phyloP scores from a whole-genome alignment of 2,797 vertebrate species.

The Coluber constrictor region DNA sequence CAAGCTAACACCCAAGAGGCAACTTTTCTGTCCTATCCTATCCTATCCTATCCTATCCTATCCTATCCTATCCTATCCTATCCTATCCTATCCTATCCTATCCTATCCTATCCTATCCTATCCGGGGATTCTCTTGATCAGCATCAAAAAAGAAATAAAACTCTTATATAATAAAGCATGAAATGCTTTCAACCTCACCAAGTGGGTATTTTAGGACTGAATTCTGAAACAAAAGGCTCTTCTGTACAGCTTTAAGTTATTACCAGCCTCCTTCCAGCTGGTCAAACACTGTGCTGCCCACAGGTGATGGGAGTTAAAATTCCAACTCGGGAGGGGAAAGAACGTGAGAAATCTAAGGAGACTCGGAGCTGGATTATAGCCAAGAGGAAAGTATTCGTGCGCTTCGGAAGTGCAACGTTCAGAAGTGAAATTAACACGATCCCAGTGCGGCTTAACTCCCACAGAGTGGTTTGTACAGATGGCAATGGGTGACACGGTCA shows the following conservation, averaged over 20 bases:
- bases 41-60: too few species aligned
- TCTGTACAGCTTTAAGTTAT: conserved; percentile 56
- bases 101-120: too few species aligned
- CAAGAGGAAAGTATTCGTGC: background rate
- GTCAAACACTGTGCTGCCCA: background rate
- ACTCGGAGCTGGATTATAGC: background rate
- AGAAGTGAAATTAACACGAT: background rate
- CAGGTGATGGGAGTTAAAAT: background rate
- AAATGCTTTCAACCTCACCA: background rate
- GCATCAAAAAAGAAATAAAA: background rate
- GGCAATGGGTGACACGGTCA: background rate
- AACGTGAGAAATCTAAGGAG: background rate
- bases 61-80: too few species aligned
- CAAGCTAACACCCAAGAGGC: background rate
- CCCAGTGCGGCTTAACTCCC: background rate
- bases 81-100: too few species aligned
- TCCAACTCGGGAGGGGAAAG: background rate
- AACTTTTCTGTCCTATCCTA: too few species aligned
- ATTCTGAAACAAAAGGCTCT: conserved; percentile 37
- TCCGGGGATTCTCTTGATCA: background rate
- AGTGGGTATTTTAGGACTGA: conserved; percentile 29
- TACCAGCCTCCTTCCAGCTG: conserved; percentile 26
- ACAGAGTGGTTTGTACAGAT: background rate
- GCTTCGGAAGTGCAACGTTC: too few species aligned
- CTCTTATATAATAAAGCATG: background rate